These are phyloP conservation scores for Thyatira batis DNA, from an alignment of 2,888 invertebrate species.

Conservation along the genomic window DNA sequence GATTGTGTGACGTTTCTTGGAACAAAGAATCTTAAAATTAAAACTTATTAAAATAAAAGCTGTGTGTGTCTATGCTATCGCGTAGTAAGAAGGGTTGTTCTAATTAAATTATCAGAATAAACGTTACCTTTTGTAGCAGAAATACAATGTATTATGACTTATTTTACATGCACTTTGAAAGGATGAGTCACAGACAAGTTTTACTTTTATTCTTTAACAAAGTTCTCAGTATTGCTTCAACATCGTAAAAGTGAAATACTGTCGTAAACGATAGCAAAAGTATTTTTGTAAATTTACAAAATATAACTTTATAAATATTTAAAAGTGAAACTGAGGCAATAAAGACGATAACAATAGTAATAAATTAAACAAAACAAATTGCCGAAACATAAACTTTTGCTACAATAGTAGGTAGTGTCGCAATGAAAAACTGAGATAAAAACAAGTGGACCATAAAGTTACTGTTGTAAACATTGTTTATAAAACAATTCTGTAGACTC, in stretches of 20 bases:
- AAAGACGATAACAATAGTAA: slow-evolving; percentile 21
- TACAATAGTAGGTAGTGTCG: slow-evolving; percentile 59
- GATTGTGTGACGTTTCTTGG: no score
- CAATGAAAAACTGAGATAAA: slow-evolving; percentile 63
- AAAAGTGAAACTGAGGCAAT: slow-evolving; percentile 61
- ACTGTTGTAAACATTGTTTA: slow-evolving; percentile 79
- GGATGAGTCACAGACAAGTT: slow-evolving; percentile 7
- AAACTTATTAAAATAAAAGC: no score
- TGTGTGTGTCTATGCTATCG: no score
- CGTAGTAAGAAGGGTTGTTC: no score
- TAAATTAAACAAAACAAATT: slow-evolving; percentile 47
- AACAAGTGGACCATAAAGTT: slow-evolving; percentile 76
- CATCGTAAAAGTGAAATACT: slow-evolving; percentile 38
- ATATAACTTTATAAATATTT: slow-evolving; percentile 34
- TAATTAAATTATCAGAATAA: slow-evolving; percentile 5
- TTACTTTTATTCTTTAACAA: background rate
- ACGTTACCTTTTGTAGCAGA: background rate
- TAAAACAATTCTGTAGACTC: slow-evolving; percentile 74
- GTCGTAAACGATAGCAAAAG: slow-evolving; percentile 59
- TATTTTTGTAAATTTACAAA: slow-evolving; percentile 46
- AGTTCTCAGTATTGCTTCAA: background rate
- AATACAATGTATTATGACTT: background rate
- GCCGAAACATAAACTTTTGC: slow-evolving; percentile 53
- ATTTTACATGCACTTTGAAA: slow-evolving; percentile 13
- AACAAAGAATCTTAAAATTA: no score